Evolutionary conservation across 2,113 vertebrate genomes (phyloP), one percentile per base, ranked within the genome.

Genomic region (Regulus satrapa): DNA sequence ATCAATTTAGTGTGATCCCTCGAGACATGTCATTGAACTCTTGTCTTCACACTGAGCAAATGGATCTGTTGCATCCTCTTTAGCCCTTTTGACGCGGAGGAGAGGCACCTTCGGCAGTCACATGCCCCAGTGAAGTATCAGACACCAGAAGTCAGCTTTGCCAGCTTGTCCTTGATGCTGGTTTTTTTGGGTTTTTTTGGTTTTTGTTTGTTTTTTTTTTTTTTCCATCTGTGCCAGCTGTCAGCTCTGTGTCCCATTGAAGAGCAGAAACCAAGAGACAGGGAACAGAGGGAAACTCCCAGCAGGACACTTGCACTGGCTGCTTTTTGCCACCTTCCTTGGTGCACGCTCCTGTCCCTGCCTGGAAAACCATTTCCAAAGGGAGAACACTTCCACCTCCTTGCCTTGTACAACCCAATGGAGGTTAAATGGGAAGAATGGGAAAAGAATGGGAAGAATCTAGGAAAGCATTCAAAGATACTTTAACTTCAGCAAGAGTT

Each of bases 71-170:
- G 89, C n/a, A 63, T 40, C 31, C 59, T 66, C 40, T 40, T 58
- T 46, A 66, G 67, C 55, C 71, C 46, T 73, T 75, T 54, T 51
- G 71, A 55, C n/a, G 34, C 38, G 48, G 62, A 49, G 59, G 31
- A 81, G 34, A 88, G 46, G 51, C 26, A 59, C 1, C 0, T 51
- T 71, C 4, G 1, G 36, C 2, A 0, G n/a, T 40, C 3, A 1
- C 26, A 14, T 0, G 0, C 36, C 36, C 18, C 7, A 29, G 31
- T 58, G 34, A 76, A 72, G 12, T 32, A 46, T 31, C 38, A 90
- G n/a, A 51, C 23, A 32, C 12, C 18, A 59, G 36, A 9, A 71
- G 25, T 19, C 63, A 67, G 41, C 41, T 91, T 56, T 34, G 40
- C 17, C 36, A 85, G 20, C 21, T 56, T 66, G 46, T 46, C 26